phyloP scores from a whole-genome alignment of 2,797 vertebrate genomes.

The Galaxias olidus region DNA sequence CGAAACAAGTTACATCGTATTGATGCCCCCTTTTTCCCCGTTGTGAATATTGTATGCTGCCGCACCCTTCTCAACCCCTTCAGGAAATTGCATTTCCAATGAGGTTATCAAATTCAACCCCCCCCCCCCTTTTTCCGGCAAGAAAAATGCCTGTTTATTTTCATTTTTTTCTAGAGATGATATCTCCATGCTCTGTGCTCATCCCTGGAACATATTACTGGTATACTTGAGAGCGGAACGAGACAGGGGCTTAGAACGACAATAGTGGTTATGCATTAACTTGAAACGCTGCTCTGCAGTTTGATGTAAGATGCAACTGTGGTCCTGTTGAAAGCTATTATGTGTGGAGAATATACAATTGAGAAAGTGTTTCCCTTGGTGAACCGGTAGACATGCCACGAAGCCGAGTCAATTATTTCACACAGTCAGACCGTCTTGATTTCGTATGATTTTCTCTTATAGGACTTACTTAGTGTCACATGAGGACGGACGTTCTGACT shows the following conservation, averaged over 20 bases:
- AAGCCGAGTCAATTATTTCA: too few relatives aligned
- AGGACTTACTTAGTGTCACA: too few relatives aligned
- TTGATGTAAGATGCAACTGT: not conserved
- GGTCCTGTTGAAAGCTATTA: not conserved
- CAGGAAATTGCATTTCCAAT: conserved; percentile 42
- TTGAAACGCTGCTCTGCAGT: not conserved
- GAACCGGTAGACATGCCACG: not conserved
- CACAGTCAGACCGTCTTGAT: too few relatives aligned
- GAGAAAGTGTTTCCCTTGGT: too few relatives aligned
- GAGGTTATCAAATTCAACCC: conserved; percentile 15
- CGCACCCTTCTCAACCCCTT: conserved; percentile 18
- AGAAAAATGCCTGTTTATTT: not conserved
- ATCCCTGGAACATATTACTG: conserved; percentile 23
- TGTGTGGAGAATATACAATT: not conserved
- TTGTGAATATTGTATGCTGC: conserved; percentile 22
- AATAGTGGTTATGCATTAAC: not conserved
- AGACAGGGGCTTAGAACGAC: conserved; percentile 8
- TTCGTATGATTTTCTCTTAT: too few relatives aligned
- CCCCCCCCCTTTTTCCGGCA: not conserved
- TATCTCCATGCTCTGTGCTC: not conserved
- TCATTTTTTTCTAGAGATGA: conserved; percentile 10
- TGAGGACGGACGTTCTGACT: too few relatives aligned
- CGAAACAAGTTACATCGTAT: conserved; percentile 21
- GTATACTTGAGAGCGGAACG: conserved; percentile 30
- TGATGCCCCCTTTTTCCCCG: conserved; percentile 9